Base-by-base conservation (phyloP, 1,140 invertebrate genomes). In the Hesperophylax magnus region DNA sequence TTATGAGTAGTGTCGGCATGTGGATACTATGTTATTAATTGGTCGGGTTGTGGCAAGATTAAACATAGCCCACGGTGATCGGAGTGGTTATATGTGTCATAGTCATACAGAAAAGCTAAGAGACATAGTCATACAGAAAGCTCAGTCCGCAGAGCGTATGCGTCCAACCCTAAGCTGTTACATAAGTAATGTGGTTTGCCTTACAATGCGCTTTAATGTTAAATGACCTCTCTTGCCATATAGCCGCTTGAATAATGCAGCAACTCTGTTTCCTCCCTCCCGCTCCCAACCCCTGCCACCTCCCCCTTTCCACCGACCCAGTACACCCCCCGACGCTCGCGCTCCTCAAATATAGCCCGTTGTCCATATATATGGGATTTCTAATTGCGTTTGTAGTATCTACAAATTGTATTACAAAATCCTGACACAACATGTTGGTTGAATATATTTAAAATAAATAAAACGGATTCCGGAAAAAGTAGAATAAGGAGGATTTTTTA, bases 151-250 rank as follows among this genome's bases (percentile, higher is more conserved):
- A 39, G 31, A 77, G 31, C 34, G 72, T 81, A 80, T 81, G 82
- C 82, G 82, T 80, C 79, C 72, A 78, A 74, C 82, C 82, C 82
- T 83, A 71, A 63, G 80, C 56, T 58, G 61, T 81, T 84, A 74
- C 77, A 84, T 84, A 81, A 84, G 80, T 84, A 81, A 84, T 81
- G 80, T 76, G 80, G 80, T 84, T 84, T 81, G 80, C 82, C 82
- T 84, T 84, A 84, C 80, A 81, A 84, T 84, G 82, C 82, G 82
- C 82, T 84, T 81, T 84, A 84, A 84, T 84, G 82, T 84, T 84
- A 84, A 84, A 84, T 84, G 82, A 84, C 82, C 82, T 80, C 80
- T 81, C 82, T 80, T 79, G 80, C 82, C 80, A 81, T 84, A 84
- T 80, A 79, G 80, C 80, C 54, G 54, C 58, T 61, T 84, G 80